Evolutionary conservation across 2,797 vertebrate species (phyloP), one percentile per base, ranked within the genome.

Genomic region (Enteromius anoplus): DNA sequence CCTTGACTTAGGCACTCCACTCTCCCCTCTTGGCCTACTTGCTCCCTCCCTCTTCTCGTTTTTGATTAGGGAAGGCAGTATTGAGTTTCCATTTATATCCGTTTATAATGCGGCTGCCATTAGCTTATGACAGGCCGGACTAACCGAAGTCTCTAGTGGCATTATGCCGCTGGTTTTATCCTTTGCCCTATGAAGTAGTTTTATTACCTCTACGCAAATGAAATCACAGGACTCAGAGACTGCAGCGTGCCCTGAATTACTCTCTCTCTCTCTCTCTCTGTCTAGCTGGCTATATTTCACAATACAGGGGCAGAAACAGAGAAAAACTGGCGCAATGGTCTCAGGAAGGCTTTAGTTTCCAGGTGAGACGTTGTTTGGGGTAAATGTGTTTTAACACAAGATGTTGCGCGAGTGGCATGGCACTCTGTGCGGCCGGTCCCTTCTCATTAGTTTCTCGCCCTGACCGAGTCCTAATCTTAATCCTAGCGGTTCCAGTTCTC

Each of bases 51-150:
- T 82, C 72, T 81, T 5, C 42, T 65, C 49, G 55, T 82, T 75
- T 75, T 82, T 76, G 81, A 82, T 82, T 76, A 82, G 60, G 62
- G 81, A 76, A 82, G 72, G 81, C 72, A 76, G 81, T 76, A 82
- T 76, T 82, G 81, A 76, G 81, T 82, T 82, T 82, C 81, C 81
- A 82, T 82, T 82, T 82, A 82, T 82, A 82, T 82, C 81, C 72
- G 64, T 82, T 76, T 82, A 82, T 82, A 76, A 82, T 82, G 49
- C 62, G 64, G 72, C 81, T 82, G 81, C 81, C 81, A 82, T 76
- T 82, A 82, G 72, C 72, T 82, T 76, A 82, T 82, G 81, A 76
- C 81, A 82, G 72, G 81, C 64, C 4, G 72, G 62, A 82, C 81
- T 76, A 82, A 82, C 81, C 72, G 3, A 76, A 68, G 72, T 58